phyloP scores from a whole-genome alignment of 2,797 vertebrate genomes.

The Oreortyx pictus region DNA sequence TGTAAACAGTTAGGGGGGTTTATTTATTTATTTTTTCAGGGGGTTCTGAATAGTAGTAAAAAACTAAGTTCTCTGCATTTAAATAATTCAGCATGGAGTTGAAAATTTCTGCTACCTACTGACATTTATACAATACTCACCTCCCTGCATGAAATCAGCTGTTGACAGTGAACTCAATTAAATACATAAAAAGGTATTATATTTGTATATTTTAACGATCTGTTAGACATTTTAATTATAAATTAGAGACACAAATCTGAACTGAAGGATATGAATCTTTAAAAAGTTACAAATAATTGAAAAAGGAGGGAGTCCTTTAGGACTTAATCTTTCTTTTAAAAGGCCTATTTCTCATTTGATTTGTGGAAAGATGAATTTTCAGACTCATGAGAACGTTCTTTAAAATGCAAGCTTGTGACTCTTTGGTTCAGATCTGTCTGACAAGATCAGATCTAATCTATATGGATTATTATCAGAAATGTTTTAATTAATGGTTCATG shows the following conservation, averaged over 20 bases:
- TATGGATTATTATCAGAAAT: neutral
- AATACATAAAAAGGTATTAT: neutral
- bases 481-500: neutral
- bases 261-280: constrained; percentile 51
- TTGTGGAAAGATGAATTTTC: constrained; percentile 29
- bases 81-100: neutral
- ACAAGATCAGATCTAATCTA: neutral
- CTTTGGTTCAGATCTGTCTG: neutral
- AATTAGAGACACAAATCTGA: constrained; percentile 54
- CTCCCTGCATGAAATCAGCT: neutral
- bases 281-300: constrained; percentile 59
- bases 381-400: neutral
- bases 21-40: neutral
- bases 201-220: neutral
- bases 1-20: neutral
- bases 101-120: constrained; percentile 28
- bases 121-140: neutral
- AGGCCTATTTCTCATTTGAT: neutral
- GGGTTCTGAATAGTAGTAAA: neutral
- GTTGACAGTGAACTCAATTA: neutral
- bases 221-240: constrained; percentile 53
- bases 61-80: neutral
- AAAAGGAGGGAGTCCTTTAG: constrained; percentile 26
- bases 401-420: neutral
- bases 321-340: constrained; percentile 21